Evolutionary conservation across 2,797 vertebrate species (phyloP), one percentile per base, ranked within the genome.

Genomic region (Lagorchestes hirsutus): DNA sequence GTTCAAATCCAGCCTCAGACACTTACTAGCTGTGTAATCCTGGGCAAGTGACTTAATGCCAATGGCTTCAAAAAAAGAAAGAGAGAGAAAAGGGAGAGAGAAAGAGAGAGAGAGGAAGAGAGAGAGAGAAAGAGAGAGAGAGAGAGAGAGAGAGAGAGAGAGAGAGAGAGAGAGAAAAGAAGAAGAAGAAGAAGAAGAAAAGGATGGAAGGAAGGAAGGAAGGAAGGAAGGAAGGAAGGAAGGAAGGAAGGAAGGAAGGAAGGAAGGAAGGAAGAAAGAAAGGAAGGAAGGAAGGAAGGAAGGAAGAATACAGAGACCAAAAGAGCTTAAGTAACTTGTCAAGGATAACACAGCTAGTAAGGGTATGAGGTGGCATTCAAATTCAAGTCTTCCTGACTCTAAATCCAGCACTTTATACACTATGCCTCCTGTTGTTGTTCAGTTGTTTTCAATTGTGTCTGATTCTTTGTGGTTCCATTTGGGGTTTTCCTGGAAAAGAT

Each of bases 111-210:
- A 28, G 8, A 8, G 28, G 1, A 57, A 2, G 4, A 22, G 6
- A 5, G 5, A 24, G 24, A 5, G 9, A 22, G 22, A 22, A 27
- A 27, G 24, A 27, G 5, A 57, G 24, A 27, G 5, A 57, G 1
- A 27, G 6, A 10, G 28, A 0, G 8, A 29, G 10, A 28, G 9
- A 10, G 9, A 9, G 8, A 9, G 1, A 28, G 8, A 8, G 28
- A 0, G 27, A 2, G 4, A 22, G 6, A 5, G 5, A 24, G 24
- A 5, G 9, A 22, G 22, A 22, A n/a, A n/a, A n/a, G n/a, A n/a
- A n/a, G n/a, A n/a, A n/a, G n/a, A n/a, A n/a, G n/a, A n/a, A n/a
- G n/a, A n/a, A n/a, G 16, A 56, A 16, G 22, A 5, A 56, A 16
- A 56, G 16, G 4, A 22, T 4, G 16, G 5, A 16, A 22, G 5